phyloP scores from a whole-genome alignment of 1,140 invertebrate species.

The Notospermus geniculatus region DNA sequence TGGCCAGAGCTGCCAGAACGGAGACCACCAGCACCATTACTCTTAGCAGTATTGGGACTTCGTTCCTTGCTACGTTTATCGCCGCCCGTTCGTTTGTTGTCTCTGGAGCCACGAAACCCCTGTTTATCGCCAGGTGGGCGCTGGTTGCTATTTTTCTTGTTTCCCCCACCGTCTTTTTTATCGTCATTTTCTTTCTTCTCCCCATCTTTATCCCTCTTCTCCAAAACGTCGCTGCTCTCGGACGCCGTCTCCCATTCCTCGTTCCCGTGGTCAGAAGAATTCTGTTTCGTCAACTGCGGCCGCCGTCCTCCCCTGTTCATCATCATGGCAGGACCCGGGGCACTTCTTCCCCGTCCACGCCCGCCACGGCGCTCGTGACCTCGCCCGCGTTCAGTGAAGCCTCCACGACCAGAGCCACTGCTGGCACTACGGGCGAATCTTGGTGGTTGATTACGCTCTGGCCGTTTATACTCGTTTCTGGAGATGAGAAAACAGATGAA shows the following conservation, averaged over 20 bases:
- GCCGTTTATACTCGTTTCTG: constrained; percentile 29
- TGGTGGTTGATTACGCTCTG: constrained; percentile 21
- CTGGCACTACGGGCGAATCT: constrained; percentile 18
- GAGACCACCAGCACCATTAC: constrained; percentile 30
- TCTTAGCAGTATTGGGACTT: constrained; percentile 44
- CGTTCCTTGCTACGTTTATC: constrained; percentile 38
- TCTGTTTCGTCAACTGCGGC: constrained; percentile 51
- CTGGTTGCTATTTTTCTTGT: constrained; percentile 55
- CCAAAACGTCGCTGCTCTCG: constrained; percentile 61
- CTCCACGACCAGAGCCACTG: constrained; percentile 17
- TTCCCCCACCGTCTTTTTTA: constrained; percentile 35
- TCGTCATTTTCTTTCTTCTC: constrained; percentile 24
- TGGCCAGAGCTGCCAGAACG: constrained; percentile 31
- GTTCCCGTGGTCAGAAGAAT: constrained; percentile 58
- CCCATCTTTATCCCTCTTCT: constrained; percentile 43
- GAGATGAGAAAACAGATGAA: not conserved
- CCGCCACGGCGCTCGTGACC: constrained; percentile 22
- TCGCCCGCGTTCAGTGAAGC: constrained; percentile 10
- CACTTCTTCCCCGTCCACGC: constrained; percentile 23
- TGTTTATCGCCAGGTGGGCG: constrained; percentile 18
- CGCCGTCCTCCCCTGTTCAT: constrained; percentile 23
- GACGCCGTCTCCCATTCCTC: constrained; percentile 66
- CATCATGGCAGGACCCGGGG: not conserved
- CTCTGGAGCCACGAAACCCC: not conserved
- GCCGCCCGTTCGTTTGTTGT: not conserved